phyloP scores from a whole-genome alignment of 92 coral and sea anemone genomes.

The Meandrina meandrites region DNA sequence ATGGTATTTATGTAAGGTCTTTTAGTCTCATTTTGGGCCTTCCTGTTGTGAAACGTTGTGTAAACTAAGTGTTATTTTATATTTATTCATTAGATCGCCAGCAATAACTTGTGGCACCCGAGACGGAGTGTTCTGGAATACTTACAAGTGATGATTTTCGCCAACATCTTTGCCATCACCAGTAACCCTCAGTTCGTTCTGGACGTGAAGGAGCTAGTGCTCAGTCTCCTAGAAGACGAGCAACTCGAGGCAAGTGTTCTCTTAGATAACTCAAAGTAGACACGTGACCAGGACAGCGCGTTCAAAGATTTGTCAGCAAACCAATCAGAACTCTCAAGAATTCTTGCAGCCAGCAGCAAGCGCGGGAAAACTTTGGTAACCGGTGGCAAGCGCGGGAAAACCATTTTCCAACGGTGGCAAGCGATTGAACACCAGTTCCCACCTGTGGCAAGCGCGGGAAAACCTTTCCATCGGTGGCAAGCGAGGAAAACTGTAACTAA shows the following conservation, averaged over 20 bases:
- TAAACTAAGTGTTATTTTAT: not conserved
- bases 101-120: slow-evolving; percentile 89
- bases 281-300: not conserved
- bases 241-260: slow-evolving; percentile 74
- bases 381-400: not conserved
- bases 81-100: slow-evolving; percentile 62
- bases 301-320: not conserved
- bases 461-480: not conserved
- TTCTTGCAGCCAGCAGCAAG: not conserved
- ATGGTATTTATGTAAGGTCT: too few relatives aligned
- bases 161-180: slow-evolving; percentile 84
- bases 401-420: not conserved
- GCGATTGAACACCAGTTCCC: not conserved
- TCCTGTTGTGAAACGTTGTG: too few relatives aligned
- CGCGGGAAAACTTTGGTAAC: not conserved
- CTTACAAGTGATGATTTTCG: slow-evolving; percentile 90
- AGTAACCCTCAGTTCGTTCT: slow-evolving; percentile 66
- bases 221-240: slow-evolving; percentile 81
- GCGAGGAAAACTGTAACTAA: too few relatives aligned
- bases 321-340: not conserved
- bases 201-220: slow-evolving; percentile 76
- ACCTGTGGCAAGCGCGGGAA: not conserved
- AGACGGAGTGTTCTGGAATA: slow-evolving; percentile 84
- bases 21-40: too few relatives aligned
- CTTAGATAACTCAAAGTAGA: not conserved